Evolutionary conservation across 2,797 vertebrate genomes (phyloP), one percentile per base, ranked within the genome.

Genomic region (Sebastes oblongus): DNA sequence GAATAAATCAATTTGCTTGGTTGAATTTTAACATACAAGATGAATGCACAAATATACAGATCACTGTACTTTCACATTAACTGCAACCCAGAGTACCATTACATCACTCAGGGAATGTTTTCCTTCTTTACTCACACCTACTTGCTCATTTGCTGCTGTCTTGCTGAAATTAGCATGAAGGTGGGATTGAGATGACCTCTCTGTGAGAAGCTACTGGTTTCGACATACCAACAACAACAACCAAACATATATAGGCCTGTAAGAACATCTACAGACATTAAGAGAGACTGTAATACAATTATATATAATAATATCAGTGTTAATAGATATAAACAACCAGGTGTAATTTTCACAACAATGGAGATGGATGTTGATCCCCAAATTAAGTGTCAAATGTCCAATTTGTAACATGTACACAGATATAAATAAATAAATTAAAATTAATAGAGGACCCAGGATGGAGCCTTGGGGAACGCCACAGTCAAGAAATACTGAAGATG

Each of bases 131-230:
- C 42, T 83, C 62, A 68, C 70, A 55, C 86, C 64, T 22, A 66
- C 42, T 80, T 85, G 80, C 46, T 36, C 50, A 54, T 72, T 87
- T 92, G 59, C 62, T 85, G 62, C 71, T 72, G 75, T 83, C 62
- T 54, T 72, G 79, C 12, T 50, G 30, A 79, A 89, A 84, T 85
- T 77, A 75, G 64, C 81, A 42, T 39, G 22, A 12, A 71, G 70
- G 77, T 90, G 83, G 16, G 46, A 66, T 7, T 76, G 71, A 66
- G 77, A 70, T 77, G 82, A 86, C 56, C 46, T 84, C 71, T 11
- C 12, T 66, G 14, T 76, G 24, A 42, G 67, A 76, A 32, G 11
- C 46, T 50, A 34, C 30, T 39, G 29, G 27, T 66, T 32, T 76
- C 10, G 66, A 52, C 18, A 71, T 50, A 30, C 27, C 27, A 72